Conservation (phyloP, 2,113 vertebrate species). For the Dinomys branickii region DNA sequence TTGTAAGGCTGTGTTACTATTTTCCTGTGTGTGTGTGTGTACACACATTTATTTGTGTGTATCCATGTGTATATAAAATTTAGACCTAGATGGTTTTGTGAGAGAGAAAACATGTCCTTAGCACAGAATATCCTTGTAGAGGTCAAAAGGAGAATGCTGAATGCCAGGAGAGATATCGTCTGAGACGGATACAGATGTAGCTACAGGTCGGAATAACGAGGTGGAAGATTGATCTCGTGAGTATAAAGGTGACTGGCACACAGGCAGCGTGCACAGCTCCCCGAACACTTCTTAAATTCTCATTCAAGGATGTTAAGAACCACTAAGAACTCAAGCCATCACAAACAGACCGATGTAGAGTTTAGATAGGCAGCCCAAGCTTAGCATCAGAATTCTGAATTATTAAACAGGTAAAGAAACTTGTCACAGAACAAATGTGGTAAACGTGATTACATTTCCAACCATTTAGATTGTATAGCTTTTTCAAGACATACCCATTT, state of each 20-base stretch:
- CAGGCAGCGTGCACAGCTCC: not conserved
- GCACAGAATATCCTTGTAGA: not conserved
- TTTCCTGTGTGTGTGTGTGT: not conserved
- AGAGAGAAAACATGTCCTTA: not conserved
- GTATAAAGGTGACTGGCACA: not conserved
- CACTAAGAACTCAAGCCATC: not conserved
- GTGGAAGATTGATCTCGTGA: not conserved
- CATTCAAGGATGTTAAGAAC: not conserved
- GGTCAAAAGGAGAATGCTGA: not conserved
- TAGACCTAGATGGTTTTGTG: not conserved
- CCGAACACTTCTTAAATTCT: not conserved
- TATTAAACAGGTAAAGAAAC: slow-evolving; percentile 5
- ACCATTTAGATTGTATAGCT: not conserved
- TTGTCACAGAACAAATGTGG: not conserved
- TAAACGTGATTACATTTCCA: not conserved
- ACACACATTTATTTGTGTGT: not conserved
- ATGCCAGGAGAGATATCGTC: not conserved
- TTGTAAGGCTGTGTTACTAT: not conserved
- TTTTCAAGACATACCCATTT: not conserved
- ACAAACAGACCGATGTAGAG: not conserved
- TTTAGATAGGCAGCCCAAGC: not conserved
- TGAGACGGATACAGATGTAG: not conserved
- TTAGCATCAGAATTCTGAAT: not conserved
- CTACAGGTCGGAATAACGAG: not conserved
- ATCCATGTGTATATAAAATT: not conserved